These are phyloP conservation scores for Poeciliopsis turneri DNA, from an alignment of 2,797 vertebrate species.

Conservation along the genomic window DNA sequence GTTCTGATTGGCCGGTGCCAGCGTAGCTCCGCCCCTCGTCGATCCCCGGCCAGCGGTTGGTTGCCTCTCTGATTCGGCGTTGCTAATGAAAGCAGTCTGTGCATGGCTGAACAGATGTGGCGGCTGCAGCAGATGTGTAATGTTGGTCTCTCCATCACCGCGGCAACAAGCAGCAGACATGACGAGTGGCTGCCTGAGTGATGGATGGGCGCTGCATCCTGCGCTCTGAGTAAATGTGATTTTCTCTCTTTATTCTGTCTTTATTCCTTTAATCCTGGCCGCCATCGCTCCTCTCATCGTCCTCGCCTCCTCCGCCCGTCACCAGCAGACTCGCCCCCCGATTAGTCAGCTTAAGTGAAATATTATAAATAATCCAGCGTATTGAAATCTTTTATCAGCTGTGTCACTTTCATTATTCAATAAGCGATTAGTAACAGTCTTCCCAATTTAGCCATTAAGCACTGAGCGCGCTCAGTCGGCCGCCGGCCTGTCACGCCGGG, in stretches of 20 bases:
- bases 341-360: conserved; percentile 90
- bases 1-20: conserved; percentile 19
- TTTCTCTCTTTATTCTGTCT: neutral
- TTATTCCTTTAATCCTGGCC: neutral
- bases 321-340: conserved; percentile 62
- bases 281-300: conserved; percentile 14
- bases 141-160: conserved; percentile 56
- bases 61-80: conserved; percentile 1
- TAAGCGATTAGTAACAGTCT: conserved; percentile 89
- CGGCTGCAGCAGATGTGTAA: conserved; percentile 68
- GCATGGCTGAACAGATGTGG: conserved; percentile 60
- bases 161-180: conserved; percentile 62
- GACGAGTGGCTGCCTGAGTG: conserved; percentile 51
- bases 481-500: conserved; percentile 66
- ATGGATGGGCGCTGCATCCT: conserved; percentile 38
- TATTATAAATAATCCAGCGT: conserved; percentile 89
- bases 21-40: neutral
- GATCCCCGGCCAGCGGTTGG: neutral
- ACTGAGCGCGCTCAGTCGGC: conserved; percentile 60
- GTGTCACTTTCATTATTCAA: conserved; percentile 95
- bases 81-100: neutral
- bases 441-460: conserved; percentile 87
- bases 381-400: conserved; percentile 95
- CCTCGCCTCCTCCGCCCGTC: conserved; percentile 34
- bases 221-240: neutral